Conservation (phyloP, 2,113 vertebrate genomes). For the Centrocercus urophasianus region DNA sequence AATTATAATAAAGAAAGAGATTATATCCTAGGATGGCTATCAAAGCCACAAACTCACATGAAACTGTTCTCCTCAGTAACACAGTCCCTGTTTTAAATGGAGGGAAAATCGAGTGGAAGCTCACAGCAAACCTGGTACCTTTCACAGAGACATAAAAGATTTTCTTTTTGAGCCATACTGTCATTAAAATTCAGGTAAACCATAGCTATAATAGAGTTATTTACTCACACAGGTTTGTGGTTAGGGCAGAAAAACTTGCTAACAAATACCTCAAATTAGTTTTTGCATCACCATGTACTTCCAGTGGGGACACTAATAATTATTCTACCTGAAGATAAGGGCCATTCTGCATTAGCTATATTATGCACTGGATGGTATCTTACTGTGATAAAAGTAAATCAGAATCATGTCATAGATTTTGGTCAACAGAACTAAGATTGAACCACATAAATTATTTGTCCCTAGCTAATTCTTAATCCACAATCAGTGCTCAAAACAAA, state of each 20-base stretch:
- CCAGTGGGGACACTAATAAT: neutral
- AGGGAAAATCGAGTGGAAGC: neutral
- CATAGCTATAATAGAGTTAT: neutral
- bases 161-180: neutral
- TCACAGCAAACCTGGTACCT: neutral
- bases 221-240: neutral
- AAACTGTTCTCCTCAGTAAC: neutral
- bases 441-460: neutral
- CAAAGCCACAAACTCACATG: fast-evolving
- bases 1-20: neutral
- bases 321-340: neutral
- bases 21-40: neutral
- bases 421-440: neutral
- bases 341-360: neutral
- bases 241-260: neutral
- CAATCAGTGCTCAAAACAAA: neutral
- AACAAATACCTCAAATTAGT: neutral
- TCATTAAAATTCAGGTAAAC: neutral
- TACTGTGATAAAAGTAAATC: neutral
- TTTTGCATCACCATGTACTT: neutral
- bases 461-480: neutral
- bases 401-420: neutral
- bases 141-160: neutral
- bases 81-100: neutral
- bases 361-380: neutral